phyloP scores from a whole-genome alignment of 2,797 vertebrate species.

The Chloroceryle amazona region DNA sequence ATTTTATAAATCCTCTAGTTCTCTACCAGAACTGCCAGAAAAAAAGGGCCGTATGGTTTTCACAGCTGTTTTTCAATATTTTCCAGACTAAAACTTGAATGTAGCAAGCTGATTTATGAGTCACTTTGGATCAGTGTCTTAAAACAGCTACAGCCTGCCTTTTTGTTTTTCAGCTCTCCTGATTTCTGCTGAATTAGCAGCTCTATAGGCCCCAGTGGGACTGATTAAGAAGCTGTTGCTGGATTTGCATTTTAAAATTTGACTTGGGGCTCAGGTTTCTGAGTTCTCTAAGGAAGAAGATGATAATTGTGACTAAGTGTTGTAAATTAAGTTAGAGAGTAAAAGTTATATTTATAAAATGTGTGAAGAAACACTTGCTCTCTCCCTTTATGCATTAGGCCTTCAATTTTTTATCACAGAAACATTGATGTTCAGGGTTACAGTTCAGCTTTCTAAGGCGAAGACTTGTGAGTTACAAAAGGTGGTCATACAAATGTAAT shows the following conservation, averaged over 20 bases:
- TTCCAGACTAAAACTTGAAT: constrained; percentile 89
- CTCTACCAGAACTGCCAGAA: constrained; percentile 63
- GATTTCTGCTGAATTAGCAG: constrained; percentile 97
- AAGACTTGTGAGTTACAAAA: background rate
- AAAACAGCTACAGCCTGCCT: constrained; percentile 86
- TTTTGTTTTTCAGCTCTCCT: constrained; percentile 91
- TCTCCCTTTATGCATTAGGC: constrained; percentile 28
- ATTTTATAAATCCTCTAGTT: constrained; percentile 75
- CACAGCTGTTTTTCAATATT: constrained; percentile 85
- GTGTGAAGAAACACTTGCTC: constrained; percentile 13
- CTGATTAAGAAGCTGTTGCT: constrained; percentile 89
- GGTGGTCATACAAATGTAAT: background rate
- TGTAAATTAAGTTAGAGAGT: constrained; percentile 78
- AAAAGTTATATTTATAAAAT: constrained; percentile 40
- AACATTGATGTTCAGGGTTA: background rate
- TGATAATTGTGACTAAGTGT: constrained; percentile 66
- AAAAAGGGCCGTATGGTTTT: constrained; percentile 78
- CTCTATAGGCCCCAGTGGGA: constrained; percentile 86
- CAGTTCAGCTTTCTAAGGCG: background rate
- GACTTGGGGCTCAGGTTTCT: constrained; percentile 78
- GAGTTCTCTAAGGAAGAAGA: constrained; percentile 69
- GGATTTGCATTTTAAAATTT: constrained; percentile 87
- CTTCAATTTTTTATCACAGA: background rate
- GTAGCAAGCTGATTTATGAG: constrained; percentile 92
- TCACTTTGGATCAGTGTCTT: constrained; percentile 92